phyloP scores from a whole-genome alignment of 2,888 invertebrate genomes.

The Dryomyza anilis region DNA sequence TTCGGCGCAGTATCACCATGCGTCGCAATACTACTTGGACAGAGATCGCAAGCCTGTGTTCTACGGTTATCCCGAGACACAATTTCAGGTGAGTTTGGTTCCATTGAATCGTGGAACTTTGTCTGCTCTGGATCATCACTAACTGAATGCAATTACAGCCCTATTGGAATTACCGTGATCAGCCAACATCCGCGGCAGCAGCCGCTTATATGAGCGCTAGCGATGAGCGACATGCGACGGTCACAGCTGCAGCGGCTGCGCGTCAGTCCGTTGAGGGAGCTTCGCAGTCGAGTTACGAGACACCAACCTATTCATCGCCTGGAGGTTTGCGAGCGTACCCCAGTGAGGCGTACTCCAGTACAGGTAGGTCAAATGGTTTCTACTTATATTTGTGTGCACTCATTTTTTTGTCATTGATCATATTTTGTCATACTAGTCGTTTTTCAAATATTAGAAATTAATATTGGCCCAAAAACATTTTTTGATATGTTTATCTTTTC shows the following conservation, averaged over 20 bases:
- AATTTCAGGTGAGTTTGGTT: slow-evolving; percentile 59
- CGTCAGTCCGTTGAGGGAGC: slow-evolving; percentile 61
- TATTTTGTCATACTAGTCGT: too few relatives aligned
- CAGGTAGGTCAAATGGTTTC: too few relatives aligned
- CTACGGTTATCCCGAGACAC: slow-evolving; percentile 60
- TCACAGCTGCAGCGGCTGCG: slow-evolving; percentile 54
- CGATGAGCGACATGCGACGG: slow-evolving; percentile 59
- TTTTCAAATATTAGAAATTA: too few relatives aligned
- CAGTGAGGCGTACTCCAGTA: slow-evolving; percentile 59
- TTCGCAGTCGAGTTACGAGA: slow-evolving; percentile 61
- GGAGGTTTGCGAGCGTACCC: slow-evolving; percentile 59
- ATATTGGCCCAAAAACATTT: too few relatives aligned
- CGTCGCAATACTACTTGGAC: slow-evolving; percentile 60
- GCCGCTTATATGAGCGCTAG: slow-evolving; percentile 58
- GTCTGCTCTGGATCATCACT: slow-evolving; percentile 6
- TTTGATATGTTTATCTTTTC: too few relatives aligned
- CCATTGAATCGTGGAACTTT: slow-evolving; percentile 27
- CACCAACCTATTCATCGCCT: slow-evolving; percentile 60
- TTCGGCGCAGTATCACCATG: slow-evolving; percentile 56
- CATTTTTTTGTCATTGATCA: too few relatives aligned
- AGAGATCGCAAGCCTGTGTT: slow-evolving; percentile 62
- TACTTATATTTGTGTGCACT: too few relatives aligned
- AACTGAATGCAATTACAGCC: slow-evolving; percentile 41
- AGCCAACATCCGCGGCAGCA: slow-evolving; percentile 54
- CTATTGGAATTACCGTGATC: slow-evolving; percentile 62